These are phyloP conservation scores for Adrianichthys oophorus DNA, from an alignment of 2,797 vertebrate genomes.

Conservation along the genomic window DNA sequence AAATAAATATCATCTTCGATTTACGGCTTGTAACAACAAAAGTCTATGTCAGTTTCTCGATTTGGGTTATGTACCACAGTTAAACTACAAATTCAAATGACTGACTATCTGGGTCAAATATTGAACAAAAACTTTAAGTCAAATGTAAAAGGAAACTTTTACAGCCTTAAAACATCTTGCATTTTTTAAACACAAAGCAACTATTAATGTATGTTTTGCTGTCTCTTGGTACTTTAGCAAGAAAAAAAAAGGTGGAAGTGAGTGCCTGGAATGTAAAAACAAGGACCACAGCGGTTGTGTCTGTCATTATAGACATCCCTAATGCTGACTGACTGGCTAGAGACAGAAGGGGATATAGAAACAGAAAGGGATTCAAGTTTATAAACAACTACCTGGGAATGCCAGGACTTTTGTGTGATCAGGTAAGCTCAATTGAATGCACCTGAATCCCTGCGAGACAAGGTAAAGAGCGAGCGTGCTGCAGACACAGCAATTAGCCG, in stretches of 20 bases:
- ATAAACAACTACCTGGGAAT: constrained; percentile 65
- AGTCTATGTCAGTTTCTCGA: constrained; percentile 15
- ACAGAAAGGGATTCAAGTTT: constrained; percentile 54
- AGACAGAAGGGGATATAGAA: constrained; percentile 47
- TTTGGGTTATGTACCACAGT: constrained; percentile 13
- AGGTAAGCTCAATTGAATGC: constrained; percentile 71
- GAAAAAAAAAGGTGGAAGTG: constrained; percentile 17
- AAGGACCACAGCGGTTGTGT: constrained; percentile 42
- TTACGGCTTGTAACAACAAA: constrained; percentile 17
- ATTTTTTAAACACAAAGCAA: constrained; percentile 13
- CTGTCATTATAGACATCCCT: constrained; percentile 58
- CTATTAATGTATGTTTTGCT: constrained; percentile 28
- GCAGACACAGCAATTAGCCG: constrained; percentile 48
- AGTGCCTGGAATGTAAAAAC: constrained; percentile 53
- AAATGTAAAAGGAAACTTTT: constrained; percentile 17
- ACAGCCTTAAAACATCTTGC: constrained; percentile 22
- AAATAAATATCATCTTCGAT: constrained; percentile 15
- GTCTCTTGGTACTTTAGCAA: constrained; percentile 23
- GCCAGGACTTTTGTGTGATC: constrained; percentile 57
- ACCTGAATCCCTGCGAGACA: constrained; percentile 46
- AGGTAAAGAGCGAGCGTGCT: constrained; percentile 16
- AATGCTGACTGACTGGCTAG: constrained; percentile 61
- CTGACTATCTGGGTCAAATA: constrained; percentile 23
- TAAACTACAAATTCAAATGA: constrained; percentile 35
- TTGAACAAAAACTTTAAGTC: constrained; percentile 21